These are phyloP conservation scores for Danio rerio DNA, from an alignment of 2,113 vertebrate species.

Conservation along the genomic window GRCz12tu NC_133181.1:10272001-10272500, in stretches of 20 bases:
- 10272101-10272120: no score
- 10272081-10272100: no score
- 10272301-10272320: constrained; percentile 93
- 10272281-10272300: constrained; percentile 96
- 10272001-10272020: no score
- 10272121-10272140: no score
- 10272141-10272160: no score
- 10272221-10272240: constrained; percentile 3
- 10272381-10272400: constrained; percentile 99
- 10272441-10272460: constrained; percentile 96
- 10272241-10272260: neutral
- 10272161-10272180: neutral
- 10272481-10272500: neutral
- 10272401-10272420: constrained; percentile 96
- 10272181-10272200: neutral
- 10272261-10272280: constrained; percentile 92
- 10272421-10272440: constrained; percentile 97
- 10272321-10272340: constrained; percentile 90
- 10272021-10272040: no score
- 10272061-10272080: no score
- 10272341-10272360: constrained; percentile 83
- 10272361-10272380: constrained; percentile 90
- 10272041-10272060: no score
- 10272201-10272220: constrained; percentile 28
- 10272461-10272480: constrained; percentile 73